Evolutionary conservation across 1,140 invertebrate species (phyloP).

Genomic region (Hyphantria cunea): DNA sequence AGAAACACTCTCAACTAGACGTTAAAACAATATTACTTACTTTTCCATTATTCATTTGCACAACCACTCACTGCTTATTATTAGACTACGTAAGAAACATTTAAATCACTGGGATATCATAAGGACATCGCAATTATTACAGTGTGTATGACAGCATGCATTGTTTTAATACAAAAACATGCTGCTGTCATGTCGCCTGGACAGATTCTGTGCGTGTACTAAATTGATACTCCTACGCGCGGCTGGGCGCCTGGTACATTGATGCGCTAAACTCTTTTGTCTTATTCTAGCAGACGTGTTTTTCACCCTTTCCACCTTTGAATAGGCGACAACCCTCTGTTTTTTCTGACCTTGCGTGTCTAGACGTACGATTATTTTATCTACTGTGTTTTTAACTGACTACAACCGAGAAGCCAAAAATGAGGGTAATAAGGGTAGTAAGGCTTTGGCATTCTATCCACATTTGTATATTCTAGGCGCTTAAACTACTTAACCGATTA

Average conservation of each 20-base stretch:
- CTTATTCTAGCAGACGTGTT: slow-evolving; percentile 6
- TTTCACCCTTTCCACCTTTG: slow-evolving; percentile 2
- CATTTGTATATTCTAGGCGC: no score
- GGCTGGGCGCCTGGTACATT: slow-evolving; percentile 16
- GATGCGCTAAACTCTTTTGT: slow-evolving; percentile 8
- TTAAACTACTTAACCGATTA: no score
- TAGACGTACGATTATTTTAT: background rate
- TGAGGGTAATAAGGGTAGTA: no score
- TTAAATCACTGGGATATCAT: slow-evolving; percentile 1
- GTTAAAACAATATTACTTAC: no score
- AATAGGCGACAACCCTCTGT: background rate
- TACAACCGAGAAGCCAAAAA: no score
- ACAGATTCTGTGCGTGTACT: slow-evolving; percentile 10
- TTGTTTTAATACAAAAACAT: slow-evolving; percentile 26
- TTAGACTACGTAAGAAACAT: slow-evolving; percentile 6
- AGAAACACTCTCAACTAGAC: no score
- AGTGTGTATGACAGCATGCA: slow-evolving; percentile 11
- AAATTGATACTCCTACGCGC: slow-evolving; percentile 26
- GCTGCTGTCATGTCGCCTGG: slow-evolving; percentile 7
- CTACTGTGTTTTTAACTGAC: no score
- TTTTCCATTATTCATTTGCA: background rate
- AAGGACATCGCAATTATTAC: slow-evolving; percentile 18
- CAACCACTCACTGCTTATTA: background rate
- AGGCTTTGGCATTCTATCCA: no score
- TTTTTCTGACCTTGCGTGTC: background rate